phyloP scores from a whole-genome alignment of 2,797 vertebrate genomes.

The Ctenopoma kingsleyae region DNA sequence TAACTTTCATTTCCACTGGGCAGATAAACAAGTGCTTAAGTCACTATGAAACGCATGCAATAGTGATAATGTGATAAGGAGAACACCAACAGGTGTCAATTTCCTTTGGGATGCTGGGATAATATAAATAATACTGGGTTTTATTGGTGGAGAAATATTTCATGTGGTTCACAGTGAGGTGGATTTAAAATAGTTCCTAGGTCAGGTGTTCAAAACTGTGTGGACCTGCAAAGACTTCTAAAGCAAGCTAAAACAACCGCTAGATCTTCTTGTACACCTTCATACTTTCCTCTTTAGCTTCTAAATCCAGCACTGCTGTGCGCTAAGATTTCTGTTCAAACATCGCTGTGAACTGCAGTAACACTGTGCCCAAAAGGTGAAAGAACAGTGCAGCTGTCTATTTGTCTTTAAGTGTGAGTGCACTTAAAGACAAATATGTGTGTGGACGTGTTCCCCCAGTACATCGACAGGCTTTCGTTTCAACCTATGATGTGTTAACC shows the following conservation, averaged over 20 bases:
- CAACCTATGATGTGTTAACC: slow-evolving; percentile 67
- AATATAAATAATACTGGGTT: slow-evolving; percentile 45
- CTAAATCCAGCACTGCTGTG: slow-evolving; percentile 5
- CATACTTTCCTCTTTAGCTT: not conserved
- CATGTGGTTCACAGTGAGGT: not conserved
- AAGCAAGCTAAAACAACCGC: not conserved
- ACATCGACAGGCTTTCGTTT: slow-evolving; percentile 72
- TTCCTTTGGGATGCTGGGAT: slow-evolving; percentile 24
- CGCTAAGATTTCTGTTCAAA: slow-evolving; percentile 28
- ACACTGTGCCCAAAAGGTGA: slow-evolving; percentile 36
- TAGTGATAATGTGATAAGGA: slow-evolving; percentile 59
- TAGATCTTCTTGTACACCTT: slow-evolving; percentile 17
- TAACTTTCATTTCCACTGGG: slow-evolving; percentile 47
- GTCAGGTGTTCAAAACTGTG: not conserved
- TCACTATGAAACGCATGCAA: slow-evolving; percentile 54
- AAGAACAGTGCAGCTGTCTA: slow-evolving; percentile 22
- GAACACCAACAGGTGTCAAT: slow-evolving; percentile 61
- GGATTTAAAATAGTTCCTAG: slow-evolving; percentile 4
- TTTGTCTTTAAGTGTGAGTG: slow-evolving; percentile 38
- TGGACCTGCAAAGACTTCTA: not conserved
- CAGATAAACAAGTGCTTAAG: slow-evolving; percentile 52
- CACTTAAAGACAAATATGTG: slow-evolving; percentile 11
- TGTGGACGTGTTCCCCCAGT: slow-evolving; percentile 30
- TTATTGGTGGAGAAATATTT: slow-evolving; percentile 14
- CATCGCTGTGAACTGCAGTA: slow-evolving; percentile 22